Percentiles rank a stretch among this genome's conserved stretches.
These are phyloP conservation scores for Seira sanloemensis DNA, from an alignment of 2,888 invertebrate genomes.

Conservation along the genomic window DNA sequence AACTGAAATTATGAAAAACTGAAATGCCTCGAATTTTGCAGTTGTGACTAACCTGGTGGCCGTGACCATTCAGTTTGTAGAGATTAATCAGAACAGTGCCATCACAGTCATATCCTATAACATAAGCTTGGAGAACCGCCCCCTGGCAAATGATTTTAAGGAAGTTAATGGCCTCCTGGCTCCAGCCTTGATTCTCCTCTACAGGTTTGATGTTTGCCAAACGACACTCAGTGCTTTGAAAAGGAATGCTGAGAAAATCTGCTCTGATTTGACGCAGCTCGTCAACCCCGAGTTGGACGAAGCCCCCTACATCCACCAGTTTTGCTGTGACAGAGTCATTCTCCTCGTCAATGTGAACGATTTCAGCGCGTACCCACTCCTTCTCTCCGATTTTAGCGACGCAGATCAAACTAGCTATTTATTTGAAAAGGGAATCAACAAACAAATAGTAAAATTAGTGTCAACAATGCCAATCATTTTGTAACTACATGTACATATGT, in stretches of 20 bases:
- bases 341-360: slow-evolving; percentile 80
- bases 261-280: slow-evolving; percentile 93
- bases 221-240: slow-evolving; percentile 97
- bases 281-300: slow-evolving; percentile 85
- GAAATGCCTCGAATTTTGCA: too few relatives aligned
- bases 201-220: slow-evolving; percentile 91
- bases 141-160: slow-evolving; percentile 89
- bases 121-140: slow-evolving; percentile 90
- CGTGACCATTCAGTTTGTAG: slow-evolving; percentile 84
- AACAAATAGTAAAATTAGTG: too few relatives aligned
- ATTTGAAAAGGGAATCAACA: slow-evolving; percentile 67
- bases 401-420: slow-evolving; percentile 89
- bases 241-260: slow-evolving; percentile 95
- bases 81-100: slow-evolving; percentile 89
- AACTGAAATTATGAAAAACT: background rate
- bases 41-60: slow-evolving; percentile 81
- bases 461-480: background rate
- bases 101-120: slow-evolving; percentile 88
- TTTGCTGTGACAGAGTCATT: slow-evolving; percentile 84
- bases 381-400: slow-evolving; percentile 86
- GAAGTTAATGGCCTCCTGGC: slow-evolving; percentile 85
- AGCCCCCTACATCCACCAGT: slow-evolving; percentile 97
- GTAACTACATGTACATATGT: background rate
- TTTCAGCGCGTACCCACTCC: slow-evolving; percentile 93
- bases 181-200: slow-evolving; percentile 81